Evolutionary conservation across 2,888 invertebrate genomes (phyloP), one percentile per base, ranked within the genome.

Genomic region (Venusia cambrica): DNA sequence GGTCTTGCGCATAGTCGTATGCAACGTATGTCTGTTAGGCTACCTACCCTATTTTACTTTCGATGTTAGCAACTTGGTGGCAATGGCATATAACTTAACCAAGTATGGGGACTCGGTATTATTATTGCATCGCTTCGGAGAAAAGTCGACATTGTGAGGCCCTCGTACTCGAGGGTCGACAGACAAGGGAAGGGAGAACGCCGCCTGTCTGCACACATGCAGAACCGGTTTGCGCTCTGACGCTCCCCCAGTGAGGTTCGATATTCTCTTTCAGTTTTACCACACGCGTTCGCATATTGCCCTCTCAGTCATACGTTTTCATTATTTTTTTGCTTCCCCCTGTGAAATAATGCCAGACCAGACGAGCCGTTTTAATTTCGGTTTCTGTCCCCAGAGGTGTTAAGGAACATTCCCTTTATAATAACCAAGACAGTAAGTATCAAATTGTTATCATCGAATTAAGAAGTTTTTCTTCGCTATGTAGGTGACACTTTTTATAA

Each of bases 291-390:
- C 65, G 72, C 73, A 75, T 76, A 64, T 70, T 55, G 69, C 70
- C 64, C 49, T 78, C 78, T 73, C 76, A 41, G 60, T 79, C 76
- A 70, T 76, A 76, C 83, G 57, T 76, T 84, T 79, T 77, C 73
- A 76, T 81, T 81, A 80, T 78, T 81, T 84, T 67, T 85, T 83
- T 79, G 26, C 75, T 75, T 80, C 73, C 75, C 81, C 73, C 73
- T 78, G 73, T 83, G 64, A 75, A 80, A 80, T 81, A 75, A 74
- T 73, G 73, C 79, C 76, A 73, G 77, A 72, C 79, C 76, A 73
- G 77, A 72, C 75, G 63, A 57, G 59, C 62, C 68, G 70, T 80
- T 84, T 79, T 80, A 75, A 71, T 76, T 74, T 78, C 67, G 70
- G 68, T 71, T 61, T 68, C 58, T 69, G 62, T 68, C 66, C 73